phyloP scores from a whole-genome alignment of 2,797 vertebrate species.

The Sebastes umbrosus region DNA sequence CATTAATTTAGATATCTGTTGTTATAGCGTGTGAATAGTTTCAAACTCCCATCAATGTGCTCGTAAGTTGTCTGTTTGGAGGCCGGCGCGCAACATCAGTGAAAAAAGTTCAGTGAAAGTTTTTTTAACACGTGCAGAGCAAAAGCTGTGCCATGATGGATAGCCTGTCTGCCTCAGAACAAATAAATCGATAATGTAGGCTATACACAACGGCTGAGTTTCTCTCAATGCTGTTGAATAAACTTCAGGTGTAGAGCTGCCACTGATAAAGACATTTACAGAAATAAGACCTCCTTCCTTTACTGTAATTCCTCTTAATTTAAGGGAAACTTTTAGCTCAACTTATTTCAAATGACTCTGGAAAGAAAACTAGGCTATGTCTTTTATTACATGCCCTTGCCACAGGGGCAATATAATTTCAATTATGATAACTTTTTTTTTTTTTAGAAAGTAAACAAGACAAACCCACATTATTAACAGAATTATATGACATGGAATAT shows the following conservation, averaged over 20 bases:
- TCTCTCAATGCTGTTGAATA: constrained; percentile 37
- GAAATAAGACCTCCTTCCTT: constrained; percentile 1
- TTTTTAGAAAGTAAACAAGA: constrained; percentile 37
- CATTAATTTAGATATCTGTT: neutral
- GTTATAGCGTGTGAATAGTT: neutral
- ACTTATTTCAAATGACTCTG: constrained; percentile 25
- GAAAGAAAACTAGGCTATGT: constrained; percentile 32
- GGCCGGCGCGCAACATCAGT: constrained; percentile 37
- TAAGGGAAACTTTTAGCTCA: neutral
- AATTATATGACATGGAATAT: constrained; percentile 2
- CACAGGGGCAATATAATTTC: constrained; percentile 19
- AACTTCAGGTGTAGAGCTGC: constrained; percentile 39
- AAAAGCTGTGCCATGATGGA: constrained; percentile 60
- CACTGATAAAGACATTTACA: neutral
- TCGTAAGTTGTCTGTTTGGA: neutral
- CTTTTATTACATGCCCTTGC: constrained; percentile 13
- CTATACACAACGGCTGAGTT: constrained; percentile 36
- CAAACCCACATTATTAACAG: neutral
- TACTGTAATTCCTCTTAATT: neutral
- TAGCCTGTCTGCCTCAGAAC: constrained; percentile 43
- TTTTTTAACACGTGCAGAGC: constrained; percentile 65
- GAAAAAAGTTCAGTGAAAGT: constrained; percentile 68
- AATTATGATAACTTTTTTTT: neutral
- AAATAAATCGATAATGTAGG: constrained; percentile 60
- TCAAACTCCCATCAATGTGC: neutral